phyloP scores from a whole-genome alignment of 2,113 vertebrate species.

The Thomomys bottae region DNA sequence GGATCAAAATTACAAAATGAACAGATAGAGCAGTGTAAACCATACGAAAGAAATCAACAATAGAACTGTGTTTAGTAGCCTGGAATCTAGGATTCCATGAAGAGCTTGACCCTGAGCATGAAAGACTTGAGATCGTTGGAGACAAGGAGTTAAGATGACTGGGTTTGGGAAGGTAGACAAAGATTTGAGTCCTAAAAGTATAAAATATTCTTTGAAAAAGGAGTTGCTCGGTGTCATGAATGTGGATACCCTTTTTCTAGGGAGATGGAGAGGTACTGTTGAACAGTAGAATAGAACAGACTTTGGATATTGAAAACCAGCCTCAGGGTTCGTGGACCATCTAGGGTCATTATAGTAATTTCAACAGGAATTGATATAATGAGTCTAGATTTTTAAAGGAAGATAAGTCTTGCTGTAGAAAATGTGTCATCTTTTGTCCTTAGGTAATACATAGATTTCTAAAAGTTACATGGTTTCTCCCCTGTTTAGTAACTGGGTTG shows the following conservation, averaged over 20 bases:
- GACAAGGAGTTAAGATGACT: neutral
- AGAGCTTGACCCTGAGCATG: neutral
- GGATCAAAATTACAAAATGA: neutral
- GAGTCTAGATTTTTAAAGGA: slow-evolving; percentile 44
- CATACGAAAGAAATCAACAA: neutral
- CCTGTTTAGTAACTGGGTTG: slow-evolving; percentile 52
- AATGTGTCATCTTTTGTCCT: slow-evolving; percentile 26
- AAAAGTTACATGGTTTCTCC: slow-evolving; percentile 28
- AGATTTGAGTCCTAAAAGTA: neutral
- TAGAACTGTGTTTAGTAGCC: neutral
- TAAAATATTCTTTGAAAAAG: neutral
- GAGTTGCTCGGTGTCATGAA: neutral
- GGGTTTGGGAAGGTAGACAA: neutral
- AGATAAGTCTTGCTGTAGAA: neutral
- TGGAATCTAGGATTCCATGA: neutral
- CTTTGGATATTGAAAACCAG: neutral
- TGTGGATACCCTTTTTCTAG: neutral
- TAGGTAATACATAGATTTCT: slow-evolving; percentile 44
- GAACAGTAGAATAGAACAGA: neutral
- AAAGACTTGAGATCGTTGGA: neutral
- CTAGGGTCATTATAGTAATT: neutral
- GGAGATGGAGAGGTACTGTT: neutral
- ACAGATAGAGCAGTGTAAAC: neutral
- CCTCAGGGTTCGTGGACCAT: neutral
- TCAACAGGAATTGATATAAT: neutral